These are phyloP conservation scores for Meleagris gallopavo DNA, from an alignment of 2,113 vertebrate species.

Conservation along the genomic window DNA sequence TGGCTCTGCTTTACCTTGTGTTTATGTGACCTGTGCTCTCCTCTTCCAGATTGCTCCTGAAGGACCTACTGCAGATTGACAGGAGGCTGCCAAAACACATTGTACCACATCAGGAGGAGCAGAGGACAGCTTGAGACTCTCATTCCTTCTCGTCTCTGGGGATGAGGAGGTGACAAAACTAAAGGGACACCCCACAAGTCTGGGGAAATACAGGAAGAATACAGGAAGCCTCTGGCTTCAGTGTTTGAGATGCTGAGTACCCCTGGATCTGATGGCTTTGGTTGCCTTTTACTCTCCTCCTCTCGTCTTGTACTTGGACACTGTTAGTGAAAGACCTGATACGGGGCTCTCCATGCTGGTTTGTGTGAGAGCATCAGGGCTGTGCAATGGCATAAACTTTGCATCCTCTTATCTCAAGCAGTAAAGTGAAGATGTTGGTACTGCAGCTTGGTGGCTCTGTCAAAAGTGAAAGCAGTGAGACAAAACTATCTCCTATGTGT, in stretches of 20 bases:
- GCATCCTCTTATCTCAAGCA: not conserved
- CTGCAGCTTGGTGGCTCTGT: not conserved
- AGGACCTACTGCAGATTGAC: not conserved
- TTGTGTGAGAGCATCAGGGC: not conserved
- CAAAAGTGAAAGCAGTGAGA: not conserved
- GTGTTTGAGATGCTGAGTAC: not conserved
- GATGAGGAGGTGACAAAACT: not conserved
- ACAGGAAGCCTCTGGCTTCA: not conserved
- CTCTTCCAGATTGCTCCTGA: constrained; percentile 16
- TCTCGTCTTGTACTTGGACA: not conserved
- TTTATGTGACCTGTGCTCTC: not conserved
- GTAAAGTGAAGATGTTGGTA: accelerated
- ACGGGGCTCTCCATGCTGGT: not conserved
- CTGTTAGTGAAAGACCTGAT: not conserved
- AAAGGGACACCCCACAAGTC: not conserved
- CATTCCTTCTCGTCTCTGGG: not conserved
- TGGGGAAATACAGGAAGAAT: not conserved
- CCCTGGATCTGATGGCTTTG: not conserved
- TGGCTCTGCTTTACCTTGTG: not conserved
- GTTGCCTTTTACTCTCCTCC: not conserved
- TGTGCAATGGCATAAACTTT: not conserved
- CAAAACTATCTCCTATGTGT: not conserved
- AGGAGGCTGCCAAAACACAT: not conserved
- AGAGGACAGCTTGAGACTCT: not conserved
- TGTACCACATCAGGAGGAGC: not conserved